phyloP scores from a whole-genome alignment of 2,797 vertebrate species.

The Botia kubotai region DNA sequence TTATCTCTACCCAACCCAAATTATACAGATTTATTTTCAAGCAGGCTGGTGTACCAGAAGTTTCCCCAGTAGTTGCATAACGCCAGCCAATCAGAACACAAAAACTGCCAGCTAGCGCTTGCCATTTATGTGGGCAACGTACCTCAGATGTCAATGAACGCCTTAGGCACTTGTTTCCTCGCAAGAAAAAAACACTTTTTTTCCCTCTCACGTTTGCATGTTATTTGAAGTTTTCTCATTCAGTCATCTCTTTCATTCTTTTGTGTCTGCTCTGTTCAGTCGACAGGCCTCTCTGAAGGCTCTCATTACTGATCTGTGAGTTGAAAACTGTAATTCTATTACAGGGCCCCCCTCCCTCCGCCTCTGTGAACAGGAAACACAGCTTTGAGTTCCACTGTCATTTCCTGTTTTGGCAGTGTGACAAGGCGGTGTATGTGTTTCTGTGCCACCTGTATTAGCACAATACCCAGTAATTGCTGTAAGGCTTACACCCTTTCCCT shows the following conservation, averaged over 20 bases:
- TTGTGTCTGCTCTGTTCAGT: constrained; percentile 25
- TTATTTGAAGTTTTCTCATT: constrained; percentile 26
- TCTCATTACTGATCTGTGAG: constrained; percentile 54
- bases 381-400: constrained; percentile 6
- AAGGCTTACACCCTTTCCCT: neutral
- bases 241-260: constrained; percentile 13
- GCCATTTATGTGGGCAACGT: too few relatives aligned
- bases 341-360: neutral
- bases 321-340: constrained; percentile 25
- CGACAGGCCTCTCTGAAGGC: constrained; percentile 46
- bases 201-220: constrained; percentile 9
- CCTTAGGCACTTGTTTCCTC: too few relatives aligned
- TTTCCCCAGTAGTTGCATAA: too few relatives aligned
- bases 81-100: too few relatives aligned
- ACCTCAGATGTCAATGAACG: too few relatives aligned
- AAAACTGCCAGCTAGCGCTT: too few relatives aligned
- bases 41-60: too few relatives aligned
- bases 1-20: too few relatives aligned
- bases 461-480: neutral
- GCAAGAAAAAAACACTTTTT: neutral
- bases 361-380: constrained; percentile 29
- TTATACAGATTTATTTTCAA: too few relatives aligned
- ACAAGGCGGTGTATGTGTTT: constrained; percentile 1
- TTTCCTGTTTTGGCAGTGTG: constrained; percentile 27
- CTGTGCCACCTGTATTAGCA: constrained; percentile 18